phyloP scores from a whole-genome alignment of 2,113 vertebrate species.

The Rhinolophus sinicus region DNA sequence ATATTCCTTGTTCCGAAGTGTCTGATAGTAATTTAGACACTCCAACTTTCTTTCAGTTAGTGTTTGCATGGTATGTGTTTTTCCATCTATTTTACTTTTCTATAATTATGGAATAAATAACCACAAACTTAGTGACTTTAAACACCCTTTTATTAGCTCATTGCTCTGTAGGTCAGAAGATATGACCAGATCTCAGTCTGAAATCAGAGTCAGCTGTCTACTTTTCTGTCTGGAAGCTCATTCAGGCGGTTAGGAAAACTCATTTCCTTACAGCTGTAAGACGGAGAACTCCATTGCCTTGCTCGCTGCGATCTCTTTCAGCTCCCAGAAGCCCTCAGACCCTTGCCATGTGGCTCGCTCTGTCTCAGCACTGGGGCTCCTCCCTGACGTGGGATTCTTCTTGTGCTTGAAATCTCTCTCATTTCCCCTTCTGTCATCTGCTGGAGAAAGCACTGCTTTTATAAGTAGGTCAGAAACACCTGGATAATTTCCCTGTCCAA shows the following conservation, averaged over 20 bases:
- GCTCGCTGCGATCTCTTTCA: not conserved
- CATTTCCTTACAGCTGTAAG: too few relatives aligned
- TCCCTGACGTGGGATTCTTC: not conserved
- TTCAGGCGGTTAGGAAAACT: not conserved
- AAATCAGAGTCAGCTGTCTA: not conserved
- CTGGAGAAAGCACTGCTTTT: not conserved
- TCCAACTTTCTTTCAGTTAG: not conserved
- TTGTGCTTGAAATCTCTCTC: not conserved
- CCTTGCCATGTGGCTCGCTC: not conserved
- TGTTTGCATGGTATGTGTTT: not conserved
- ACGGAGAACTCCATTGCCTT: not conserved
- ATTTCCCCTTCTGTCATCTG: not conserved
- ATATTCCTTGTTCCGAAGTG: not conserved
- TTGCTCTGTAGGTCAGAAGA: not conserved
- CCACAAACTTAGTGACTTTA: not conserved
- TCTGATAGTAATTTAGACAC: not conserved
- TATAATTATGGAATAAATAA: not conserved
- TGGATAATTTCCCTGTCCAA: not conserved
- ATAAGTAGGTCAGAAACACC: not conserved
- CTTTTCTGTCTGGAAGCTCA: not conserved
- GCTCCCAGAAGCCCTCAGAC: not conserved
- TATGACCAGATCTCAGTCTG: too few relatives aligned
- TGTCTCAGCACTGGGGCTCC: not conserved
- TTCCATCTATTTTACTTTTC: not conserved
- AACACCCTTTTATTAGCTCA: not conserved